These are phyloP conservation scores for Eurystomus glaucurus DNA, from an alignment of 2,797 vertebrate species.

Conservation along the genomic window DNA sequence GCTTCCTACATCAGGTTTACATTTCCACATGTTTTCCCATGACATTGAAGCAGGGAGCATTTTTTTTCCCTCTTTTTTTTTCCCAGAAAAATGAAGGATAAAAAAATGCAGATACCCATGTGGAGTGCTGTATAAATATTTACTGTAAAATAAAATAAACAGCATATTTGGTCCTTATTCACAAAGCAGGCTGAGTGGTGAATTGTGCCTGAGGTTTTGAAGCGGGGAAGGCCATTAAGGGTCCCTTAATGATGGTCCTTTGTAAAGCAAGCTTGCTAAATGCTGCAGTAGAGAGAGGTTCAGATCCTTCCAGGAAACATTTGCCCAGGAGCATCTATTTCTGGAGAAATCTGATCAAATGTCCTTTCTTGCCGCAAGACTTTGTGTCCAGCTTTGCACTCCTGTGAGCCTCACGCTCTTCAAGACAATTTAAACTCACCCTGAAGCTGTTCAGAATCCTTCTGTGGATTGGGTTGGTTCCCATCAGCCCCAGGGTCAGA, in stretches of 20 bases:
- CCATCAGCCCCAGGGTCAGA: background rate
- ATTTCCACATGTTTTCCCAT: constrained; percentile 51
- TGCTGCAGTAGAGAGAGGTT: background rate
- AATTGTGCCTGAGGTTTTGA: background rate
- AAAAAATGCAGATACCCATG: background rate
- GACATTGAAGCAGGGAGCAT: background rate
- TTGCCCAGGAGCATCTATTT: background rate
- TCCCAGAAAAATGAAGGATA: constrained; percentile 11
- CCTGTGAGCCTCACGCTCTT: background rate
- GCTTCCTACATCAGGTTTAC: constrained; percentile 39
- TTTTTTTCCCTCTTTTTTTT: background rate
- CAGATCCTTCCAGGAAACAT: background rate
- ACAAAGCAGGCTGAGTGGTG: background rate
- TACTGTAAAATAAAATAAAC: constrained; percentile 46
- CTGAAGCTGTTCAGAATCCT: background rate
- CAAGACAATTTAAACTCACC: background rate
- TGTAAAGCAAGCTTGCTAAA: background rate
- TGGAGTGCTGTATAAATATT: constrained; percentile 38
- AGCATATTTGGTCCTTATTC: background rate
- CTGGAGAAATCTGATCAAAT: background rate
- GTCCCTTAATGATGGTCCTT: background rate
- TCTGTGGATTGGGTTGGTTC: background rate
- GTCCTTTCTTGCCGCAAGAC: background rate
- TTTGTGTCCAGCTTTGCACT: background rate
- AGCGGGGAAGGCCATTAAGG: background rate